phyloP scores from a whole-genome alignment of 2,888 invertebrate species.

The Eulithis testata region DNA sequence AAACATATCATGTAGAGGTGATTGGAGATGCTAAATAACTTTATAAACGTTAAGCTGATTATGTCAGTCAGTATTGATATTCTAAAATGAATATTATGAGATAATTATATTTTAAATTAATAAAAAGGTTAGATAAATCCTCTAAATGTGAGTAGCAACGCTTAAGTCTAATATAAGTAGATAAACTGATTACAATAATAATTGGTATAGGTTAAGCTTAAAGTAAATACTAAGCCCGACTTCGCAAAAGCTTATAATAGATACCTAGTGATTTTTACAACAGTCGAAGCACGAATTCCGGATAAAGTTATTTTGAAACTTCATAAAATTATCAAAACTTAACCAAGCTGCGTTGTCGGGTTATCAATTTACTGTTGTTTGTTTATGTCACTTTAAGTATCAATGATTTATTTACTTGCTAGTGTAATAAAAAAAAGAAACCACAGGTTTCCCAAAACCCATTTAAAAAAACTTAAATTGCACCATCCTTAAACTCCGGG shows the following conservation, averaged over 20 bases:
- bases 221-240: neutral
- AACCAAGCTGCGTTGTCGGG: neutral
- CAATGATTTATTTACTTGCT: neutral
- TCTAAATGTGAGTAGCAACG: constrained; percentile 31
- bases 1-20: constrained; percentile 81
- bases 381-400: neutral
- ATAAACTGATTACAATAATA: neutral
- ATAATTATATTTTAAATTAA: constrained; percentile 3
- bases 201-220: constrained; percentile 5
- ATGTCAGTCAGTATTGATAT: constrained; percentile 24
- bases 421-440: neutral
- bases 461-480: constrained; percentile 5
- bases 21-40: constrained; percentile 61
- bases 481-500: constrained; percentile 16
- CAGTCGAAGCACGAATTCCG: no score
- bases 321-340: neutral
- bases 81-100: constrained; percentile 12
- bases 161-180: constrained; percentile 27
- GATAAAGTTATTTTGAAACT: no score
- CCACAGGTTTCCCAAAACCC: neutral
- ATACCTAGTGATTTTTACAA: neutral
- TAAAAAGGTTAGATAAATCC: constrained; percentile 10
- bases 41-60: constrained; percentile 55
- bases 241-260: neutral
- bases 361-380: neutral